Evolutionary conservation across 2,113 vertebrate species (phyloP).

Genomic region (Henicopernis longicauda): DNA sequence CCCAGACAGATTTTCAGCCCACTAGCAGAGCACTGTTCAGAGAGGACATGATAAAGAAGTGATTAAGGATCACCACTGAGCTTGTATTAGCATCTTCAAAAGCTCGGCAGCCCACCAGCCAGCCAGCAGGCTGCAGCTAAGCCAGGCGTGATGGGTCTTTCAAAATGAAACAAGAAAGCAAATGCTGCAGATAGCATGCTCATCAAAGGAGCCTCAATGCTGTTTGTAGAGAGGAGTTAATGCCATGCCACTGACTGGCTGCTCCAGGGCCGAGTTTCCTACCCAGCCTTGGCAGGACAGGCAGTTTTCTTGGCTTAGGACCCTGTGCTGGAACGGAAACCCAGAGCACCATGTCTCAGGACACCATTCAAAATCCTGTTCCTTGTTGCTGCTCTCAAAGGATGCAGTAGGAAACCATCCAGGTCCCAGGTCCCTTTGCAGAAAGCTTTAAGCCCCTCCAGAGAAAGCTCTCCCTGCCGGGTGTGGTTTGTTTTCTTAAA

Average conservation of each 20-base stretch:
- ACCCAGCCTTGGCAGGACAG: slow-evolving; percentile 39
- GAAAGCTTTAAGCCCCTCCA: background rate
- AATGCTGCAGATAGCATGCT: background rate
- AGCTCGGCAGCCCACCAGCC: background rate
- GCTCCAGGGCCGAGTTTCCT: background rate
- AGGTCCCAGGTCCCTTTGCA: background rate
- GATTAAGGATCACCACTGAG: background rate
- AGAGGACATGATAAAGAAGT: background rate
- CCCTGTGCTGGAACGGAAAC: slow-evolving; percentile 36
- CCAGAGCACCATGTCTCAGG: slow-evolving; percentile 1
- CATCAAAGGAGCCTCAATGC: background rate
- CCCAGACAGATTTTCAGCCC: background rate
- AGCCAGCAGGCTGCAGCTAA: background rate
- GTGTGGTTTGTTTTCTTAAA: background rate
- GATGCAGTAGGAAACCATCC: slow-evolving; percentile 2
- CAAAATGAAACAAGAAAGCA: background rate
- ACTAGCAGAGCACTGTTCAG: background rate
- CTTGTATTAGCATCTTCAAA: background rate
- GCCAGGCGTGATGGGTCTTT: background rate
- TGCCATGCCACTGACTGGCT: accelerated
- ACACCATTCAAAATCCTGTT: slow-evolving; percentile 13
- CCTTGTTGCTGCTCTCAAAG: slow-evolving; percentile 6
- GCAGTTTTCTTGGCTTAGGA: slow-evolving; percentile 48
- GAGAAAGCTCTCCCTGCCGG: background rate
- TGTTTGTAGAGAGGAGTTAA: background rate